A percentile compares a stretch with the other conserved stretches of the same genome.
These are phyloP conservation scores for Fundulus diaphanus DNA, from an alignment of 2,797 vertebrate species.

Conservation along the genomic window DNA sequence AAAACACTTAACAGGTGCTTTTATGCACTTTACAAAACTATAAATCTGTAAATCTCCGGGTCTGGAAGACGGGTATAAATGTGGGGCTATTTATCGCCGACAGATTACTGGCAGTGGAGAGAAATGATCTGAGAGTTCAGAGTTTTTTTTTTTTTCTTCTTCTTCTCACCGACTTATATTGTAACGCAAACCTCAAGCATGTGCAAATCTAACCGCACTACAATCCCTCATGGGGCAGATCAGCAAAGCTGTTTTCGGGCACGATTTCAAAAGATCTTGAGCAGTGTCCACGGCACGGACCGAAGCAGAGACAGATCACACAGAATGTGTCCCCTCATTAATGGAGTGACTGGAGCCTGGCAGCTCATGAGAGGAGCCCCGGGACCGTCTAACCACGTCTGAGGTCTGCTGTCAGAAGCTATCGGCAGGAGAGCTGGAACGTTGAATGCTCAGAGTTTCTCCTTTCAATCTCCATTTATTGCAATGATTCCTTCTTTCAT, in stretches of 20 bases:
- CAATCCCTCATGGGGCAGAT: slow-evolving; percentile 69
- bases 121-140: slow-evolving; percentile 41
- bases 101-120: slow-evolving; percentile 62
- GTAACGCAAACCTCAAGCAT: slow-evolving; percentile 70
- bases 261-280: slow-evolving; percentile 77
- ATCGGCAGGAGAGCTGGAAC: slow-evolving; percentile 59
- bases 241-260: slow-evolving; percentile 39
- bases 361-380: slow-evolving; percentile 54
- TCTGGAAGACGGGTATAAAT: slow-evolving; percentile 29
- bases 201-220: slow-evolving; percentile 71
- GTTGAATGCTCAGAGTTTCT: slow-evolving; percentile 51
- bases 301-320: slow-evolving; percentile 74
- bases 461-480: slow-evolving; percentile 40
- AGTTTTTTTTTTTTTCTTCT: too few relatives aligned
- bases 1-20: slow-evolving; percentile 1
- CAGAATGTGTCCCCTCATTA: slow-evolving; percentile 77
- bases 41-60: slow-evolving; percentile 8
- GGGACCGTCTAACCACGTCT: slow-evolving; percentile 62
- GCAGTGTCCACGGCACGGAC: slow-evolving; percentile 76
- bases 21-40: background rate
- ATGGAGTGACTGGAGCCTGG: slow-evolving; percentile 69
- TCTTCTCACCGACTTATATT: slow-evolving; percentile 55
- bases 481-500: slow-evolving; percentile 41
- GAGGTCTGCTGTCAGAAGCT: slow-evolving; percentile 72
- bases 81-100: slow-evolving; percentile 51